A percentile compares a stretch with the other conserved stretches of the same genome.
phyloP scores from a whole-genome alignment of 35 echinoderm and acorn worm species.

The Apostichopus japonicus region DNA sequence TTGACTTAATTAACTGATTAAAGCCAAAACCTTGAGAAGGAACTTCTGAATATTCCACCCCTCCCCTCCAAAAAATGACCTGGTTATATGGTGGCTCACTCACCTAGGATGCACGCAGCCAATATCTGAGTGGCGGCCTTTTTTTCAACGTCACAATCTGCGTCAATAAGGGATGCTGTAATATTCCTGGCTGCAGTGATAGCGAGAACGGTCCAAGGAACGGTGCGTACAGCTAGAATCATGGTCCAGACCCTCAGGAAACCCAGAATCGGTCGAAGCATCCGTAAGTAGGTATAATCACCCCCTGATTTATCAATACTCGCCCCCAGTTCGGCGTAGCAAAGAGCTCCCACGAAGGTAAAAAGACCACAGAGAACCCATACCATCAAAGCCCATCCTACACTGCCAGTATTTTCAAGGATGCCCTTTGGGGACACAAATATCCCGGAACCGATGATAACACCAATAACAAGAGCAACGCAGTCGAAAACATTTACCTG shows the following conservation, averaged over 20 bases:
- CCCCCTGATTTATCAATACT: conserved; percentile 77
- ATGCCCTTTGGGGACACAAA: conserved; percentile 83
- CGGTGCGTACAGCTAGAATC: conserved; percentile 47
- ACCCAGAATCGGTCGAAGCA: conserved; percentile 51
- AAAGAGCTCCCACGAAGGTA: conserved; percentile 69
- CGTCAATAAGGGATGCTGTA: neutral
- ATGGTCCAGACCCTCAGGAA: conserved; percentile 73
- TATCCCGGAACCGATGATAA: conserved; percentile 87
- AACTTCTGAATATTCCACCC: too few species aligned
- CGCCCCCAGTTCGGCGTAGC: conserved; percentile 79
- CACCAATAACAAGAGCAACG: conserved; percentile 65
- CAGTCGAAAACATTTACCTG: conserved; percentile 66
- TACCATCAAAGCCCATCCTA: conserved; percentile 64
- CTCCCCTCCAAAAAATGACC: too few species aligned
- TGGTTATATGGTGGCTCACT: neutral
- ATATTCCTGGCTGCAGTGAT: conserved; percentile 62
- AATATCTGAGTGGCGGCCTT: conserved; percentile 12
- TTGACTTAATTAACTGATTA: too few species aligned
- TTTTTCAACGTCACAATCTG: neutral
- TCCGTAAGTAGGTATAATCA: conserved; percentile 77
- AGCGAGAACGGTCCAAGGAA: conserved; percentile 47
- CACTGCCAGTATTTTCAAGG: conserved; percentile 65
- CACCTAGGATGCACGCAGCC: conserved; percentile 15
- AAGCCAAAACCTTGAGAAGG: too few species aligned
- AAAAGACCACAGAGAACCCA: conserved; percentile 76